Evolutionary conservation across 2,797 vertebrate species (phyloP).

Genomic region (Danio kyathit): DNA sequence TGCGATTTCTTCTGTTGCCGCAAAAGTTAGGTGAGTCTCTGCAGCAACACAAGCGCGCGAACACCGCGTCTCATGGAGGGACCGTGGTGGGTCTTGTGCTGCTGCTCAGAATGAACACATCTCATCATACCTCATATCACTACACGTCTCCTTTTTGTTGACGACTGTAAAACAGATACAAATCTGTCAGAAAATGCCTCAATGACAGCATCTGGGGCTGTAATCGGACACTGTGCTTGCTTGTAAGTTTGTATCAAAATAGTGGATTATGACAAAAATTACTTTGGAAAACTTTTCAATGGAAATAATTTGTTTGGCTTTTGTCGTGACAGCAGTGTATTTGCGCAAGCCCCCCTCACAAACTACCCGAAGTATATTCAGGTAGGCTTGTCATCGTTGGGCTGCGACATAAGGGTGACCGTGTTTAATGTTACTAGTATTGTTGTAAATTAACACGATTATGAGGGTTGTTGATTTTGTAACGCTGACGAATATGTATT

Average conservation of each 20-base stretch:
- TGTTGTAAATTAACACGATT: neutral
- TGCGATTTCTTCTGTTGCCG: conserved; percentile 93
- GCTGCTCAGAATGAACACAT: neutral
- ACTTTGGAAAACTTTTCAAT: neutral
- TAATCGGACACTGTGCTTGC: neutral
- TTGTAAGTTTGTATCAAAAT: neutral
- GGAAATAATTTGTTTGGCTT: neutral
- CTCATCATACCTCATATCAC: neutral
- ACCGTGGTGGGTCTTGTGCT: neutral
- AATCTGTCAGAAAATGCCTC: neutral
- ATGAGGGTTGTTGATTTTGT: neutral
- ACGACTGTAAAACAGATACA: neutral
- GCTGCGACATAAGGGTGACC: neutral
- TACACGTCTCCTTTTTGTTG: neutral
- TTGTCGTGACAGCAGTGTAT: neutral
- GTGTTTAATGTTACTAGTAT: neutral
- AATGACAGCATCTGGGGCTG: too few species aligned
- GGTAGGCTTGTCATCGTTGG: neutral
- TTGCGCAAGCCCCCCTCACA: neutral
- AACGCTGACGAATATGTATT: too few species aligned
- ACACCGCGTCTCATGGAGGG: neutral
- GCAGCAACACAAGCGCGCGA: neutral
- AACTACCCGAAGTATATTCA: neutral
- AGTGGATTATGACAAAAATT: neutral
- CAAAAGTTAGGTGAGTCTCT: conserved; percentile 93